A percentile compares a stretch with the other conserved stretches of the same genome.
phyloP scores from a whole-genome alignment of 1,140 invertebrate genomes.

The Ceratitis capitata region DNA sequence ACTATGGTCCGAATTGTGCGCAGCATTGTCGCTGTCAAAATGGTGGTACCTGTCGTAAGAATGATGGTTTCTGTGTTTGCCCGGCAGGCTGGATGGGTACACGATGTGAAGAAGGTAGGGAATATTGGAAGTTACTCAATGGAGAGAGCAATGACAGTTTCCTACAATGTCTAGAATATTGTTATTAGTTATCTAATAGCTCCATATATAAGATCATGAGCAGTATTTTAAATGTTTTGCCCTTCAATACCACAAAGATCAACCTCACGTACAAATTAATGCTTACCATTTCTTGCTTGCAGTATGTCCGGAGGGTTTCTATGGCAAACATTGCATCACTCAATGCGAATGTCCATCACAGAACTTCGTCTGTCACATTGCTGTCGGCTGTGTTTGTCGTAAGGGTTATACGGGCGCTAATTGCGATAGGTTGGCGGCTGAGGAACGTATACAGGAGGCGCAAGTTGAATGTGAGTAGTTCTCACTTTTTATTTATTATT shows the following conservation, averaged over 20 bases:
- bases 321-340: conserved; percentile 86
- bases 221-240: neutral
- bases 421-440: conserved; percentile 67
- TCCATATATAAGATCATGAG: neutral
- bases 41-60: conserved; percentile 79
- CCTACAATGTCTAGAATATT: neutral
- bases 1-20: conserved; percentile 85
- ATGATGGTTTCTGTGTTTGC: conserved; percentile 85
- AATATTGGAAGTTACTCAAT: too few relatives aligned
- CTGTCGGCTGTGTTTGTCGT: conserved; percentile 82
- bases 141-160: too few relatives aligned
- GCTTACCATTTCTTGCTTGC: neutral
- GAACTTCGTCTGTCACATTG: conserved; percentile 83
- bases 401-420: conserved; percentile 77
- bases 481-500: neutral
- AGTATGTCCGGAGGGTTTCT: conserved; percentile 92
- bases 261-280: conserved; percentile 17
- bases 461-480: conserved; percentile 48
- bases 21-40: conserved; percentile 87
- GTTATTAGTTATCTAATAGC: neutral
- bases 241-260: too few relatives aligned
- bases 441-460: conserved; percentile 50
- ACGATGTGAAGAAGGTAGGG: conserved; percentile 78
- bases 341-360: conserved; percentile 80
- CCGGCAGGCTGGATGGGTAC: conserved; percentile 81